Evolutionary conservation across 1,140 invertebrate species (phyloP), one percentile per base, ranked within the genome.

Genomic region (Oryctes rhinoceros): DNA sequence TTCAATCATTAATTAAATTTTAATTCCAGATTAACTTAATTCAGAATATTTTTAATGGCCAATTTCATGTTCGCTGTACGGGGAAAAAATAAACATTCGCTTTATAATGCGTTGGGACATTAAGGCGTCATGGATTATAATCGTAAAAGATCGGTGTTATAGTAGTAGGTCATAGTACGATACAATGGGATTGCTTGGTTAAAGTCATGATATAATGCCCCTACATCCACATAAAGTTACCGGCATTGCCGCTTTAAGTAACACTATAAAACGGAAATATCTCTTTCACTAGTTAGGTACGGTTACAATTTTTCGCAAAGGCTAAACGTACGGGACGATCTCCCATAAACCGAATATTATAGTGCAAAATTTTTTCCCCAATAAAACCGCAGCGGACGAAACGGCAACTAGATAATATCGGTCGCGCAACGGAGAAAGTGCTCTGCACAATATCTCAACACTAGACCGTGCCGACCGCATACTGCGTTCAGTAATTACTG

Each of bases 401-500:
- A 71, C 65, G 65, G 13, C 65, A 71, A 37, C 65, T 24, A 4
- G 65, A 24, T 30, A 15, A 71, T 10, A 13, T 24, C 24, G 20
- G 7, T 6, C 20, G 65, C 65, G 30, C 15, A 59, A 59, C 15
- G 18, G 53, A 59, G 53, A 59, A 59, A 18, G 53, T 59, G 53
- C 15, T 30, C 24, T 71, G 65, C 9, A 71, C 18, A 30, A 24
- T 71, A 71, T 71, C 65, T 71, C 65, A 71, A 71, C 65, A 30
- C 35, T 35, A 71, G 65, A 71, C 35, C 65, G 15, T 30, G 24
- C 2, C 65, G 20, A 71, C 65, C 65, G 65, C 65, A 71, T 71
- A 71, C 65, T 24, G 13, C 65, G 65, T 71, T 37, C 65, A 30
- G 65, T 71, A 71, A 71, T 71, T 71, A 71, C 65, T 71, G 65